phyloP scores from a whole-genome alignment of 30 jellyfish, hydroid and myxozoan genomes.

The Aurelia aurita region DNA sequence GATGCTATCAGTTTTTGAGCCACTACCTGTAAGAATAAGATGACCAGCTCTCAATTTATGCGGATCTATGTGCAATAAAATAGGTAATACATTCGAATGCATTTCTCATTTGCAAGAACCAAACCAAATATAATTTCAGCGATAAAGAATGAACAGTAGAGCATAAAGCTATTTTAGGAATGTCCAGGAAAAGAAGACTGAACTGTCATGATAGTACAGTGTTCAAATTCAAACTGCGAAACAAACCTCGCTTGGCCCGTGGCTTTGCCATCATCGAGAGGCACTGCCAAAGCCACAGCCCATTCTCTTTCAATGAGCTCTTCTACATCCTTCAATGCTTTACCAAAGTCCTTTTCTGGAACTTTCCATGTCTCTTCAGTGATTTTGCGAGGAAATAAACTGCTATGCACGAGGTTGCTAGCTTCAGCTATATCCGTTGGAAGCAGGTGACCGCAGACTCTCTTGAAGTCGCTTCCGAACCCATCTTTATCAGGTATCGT shows the following conservation, averaged over 20 bases:
- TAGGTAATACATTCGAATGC: too few species aligned
- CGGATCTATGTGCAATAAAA: too few species aligned
- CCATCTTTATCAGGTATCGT: constrained; percentile 49
- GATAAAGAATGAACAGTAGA: too few species aligned
- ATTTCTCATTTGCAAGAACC: too few species aligned
- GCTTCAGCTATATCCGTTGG: constrained; percentile 2
- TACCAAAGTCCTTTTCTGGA: constrained; percentile 48
- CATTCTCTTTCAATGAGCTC: constrained; percentile 38
- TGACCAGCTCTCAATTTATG: too few species aligned
- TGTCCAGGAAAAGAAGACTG: too few species aligned
- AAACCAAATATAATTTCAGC: too few species aligned
- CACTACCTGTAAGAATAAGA: too few species aligned
- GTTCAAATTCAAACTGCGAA: too few species aligned
- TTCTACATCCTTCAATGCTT: constrained; percentile 46
- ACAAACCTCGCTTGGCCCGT: constrained; percentile 54
- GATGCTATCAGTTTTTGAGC: too few species aligned
- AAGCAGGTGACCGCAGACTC: not conserved
- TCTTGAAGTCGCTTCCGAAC: constrained; percentile 44
- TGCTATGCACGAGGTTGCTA: constrained; percentile 8
- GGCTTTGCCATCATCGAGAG: constrained; percentile 49
- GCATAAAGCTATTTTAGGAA: too few species aligned
- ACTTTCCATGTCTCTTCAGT: constrained; percentile 56
- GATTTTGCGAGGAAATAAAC: constrained; percentile 42
- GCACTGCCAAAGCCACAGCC: constrained; percentile 55
- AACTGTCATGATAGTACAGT: too few species aligned